Base-by-base conservation (phyloP, 1,140 invertebrate species). In the Drosophila orena region DNA sequence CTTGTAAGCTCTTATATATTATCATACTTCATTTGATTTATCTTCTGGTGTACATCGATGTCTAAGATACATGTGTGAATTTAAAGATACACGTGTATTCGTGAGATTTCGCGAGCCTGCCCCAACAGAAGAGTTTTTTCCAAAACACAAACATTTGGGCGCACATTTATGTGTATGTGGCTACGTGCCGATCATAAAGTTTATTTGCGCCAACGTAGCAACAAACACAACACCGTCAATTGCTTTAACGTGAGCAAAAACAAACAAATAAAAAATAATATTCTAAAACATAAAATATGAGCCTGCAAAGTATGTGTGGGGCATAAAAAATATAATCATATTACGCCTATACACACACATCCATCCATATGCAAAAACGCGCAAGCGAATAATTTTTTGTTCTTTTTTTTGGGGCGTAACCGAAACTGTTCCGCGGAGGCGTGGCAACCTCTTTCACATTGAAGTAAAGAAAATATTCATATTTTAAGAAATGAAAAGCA, bases 241-340 rank as follows among this genome's bases (percentile, higher is more conserved):
- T 50, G 69, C 55, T 24, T 62, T 46, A 54, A 65, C 43, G 64
- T 77, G 55, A 44, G 30, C 42, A 40, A 55, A 77, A 83, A 70
- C 75, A 88, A 89, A 79, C 76, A 88, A 84, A 89, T 89, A 88
- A 89, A 84, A 88, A 76, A 88, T 83, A 76, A 88, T 88, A 88
- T 88, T 86, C 79, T 62, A 89, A 83, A 88, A 73, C 59, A 84
- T 83, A 79, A 83, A 79, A 79, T 83, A 73, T 58, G 71, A 53
- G 66, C 60, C 53, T 40, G 55, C 47, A 52, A 83, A 81, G 60
- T 76, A 65, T 86, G 78, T 88, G 78, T 60, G 64, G 60, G 38
- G 58, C 71, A 86, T 83, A 79, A 89, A 83, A 79, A 79, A 84
- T 72, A 79, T 72, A 77, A 85, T 88, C 65, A 88, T 81, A 86